These are phyloP conservation scores for Dioctria linearis DNA, from an alignment of 2,888 invertebrate species.

Conservation along the genomic window DNA sequence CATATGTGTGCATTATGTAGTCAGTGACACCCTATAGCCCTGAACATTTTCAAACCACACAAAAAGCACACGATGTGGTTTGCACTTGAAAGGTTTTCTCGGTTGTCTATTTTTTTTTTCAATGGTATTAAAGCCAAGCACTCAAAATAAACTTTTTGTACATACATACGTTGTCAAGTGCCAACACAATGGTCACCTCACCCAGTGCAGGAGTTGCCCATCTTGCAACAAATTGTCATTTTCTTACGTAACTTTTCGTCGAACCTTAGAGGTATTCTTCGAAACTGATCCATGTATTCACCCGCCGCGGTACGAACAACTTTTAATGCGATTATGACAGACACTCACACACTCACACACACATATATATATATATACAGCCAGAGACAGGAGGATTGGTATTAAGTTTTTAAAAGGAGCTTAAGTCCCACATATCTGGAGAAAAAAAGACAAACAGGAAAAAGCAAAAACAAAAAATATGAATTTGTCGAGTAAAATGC, in stretches of 20 bases:
- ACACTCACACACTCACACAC: background rate
- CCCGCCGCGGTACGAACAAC: background rate
- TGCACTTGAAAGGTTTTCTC: conserved; percentile 13
- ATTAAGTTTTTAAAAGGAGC: conserved; percentile 13
- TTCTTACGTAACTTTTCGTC: background rate
- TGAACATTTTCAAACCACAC: conserved; percentile 1
- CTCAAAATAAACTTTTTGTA: conserved; percentile 8
- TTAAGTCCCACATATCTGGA: conserved; percentile 1
- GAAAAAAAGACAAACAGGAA: background rate
- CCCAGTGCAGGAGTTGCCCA: background rate
- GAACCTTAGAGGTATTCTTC: conserved; percentile 6
- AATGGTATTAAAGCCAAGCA: conserved; percentile 8
- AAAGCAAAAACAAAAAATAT: background rate
- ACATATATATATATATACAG: too few species aligned
- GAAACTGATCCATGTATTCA: background rate
- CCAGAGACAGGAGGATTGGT: background rate
- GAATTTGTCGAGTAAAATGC: too few species aligned
- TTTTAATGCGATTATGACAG: conserved; percentile 12
- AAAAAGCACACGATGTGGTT: background rate
- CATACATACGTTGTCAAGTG: too few species aligned
- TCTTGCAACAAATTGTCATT: conserved; percentile 5
- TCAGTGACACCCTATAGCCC: conserved; percentile 8
- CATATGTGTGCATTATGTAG: too few species aligned
- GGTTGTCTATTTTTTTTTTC: background rate
- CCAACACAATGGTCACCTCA: background rate